These are phyloP conservation scores for Phortica variegata DNA, from an alignment of 1,140 invertebrate genomes.

Conservation along the genomic window DNA sequence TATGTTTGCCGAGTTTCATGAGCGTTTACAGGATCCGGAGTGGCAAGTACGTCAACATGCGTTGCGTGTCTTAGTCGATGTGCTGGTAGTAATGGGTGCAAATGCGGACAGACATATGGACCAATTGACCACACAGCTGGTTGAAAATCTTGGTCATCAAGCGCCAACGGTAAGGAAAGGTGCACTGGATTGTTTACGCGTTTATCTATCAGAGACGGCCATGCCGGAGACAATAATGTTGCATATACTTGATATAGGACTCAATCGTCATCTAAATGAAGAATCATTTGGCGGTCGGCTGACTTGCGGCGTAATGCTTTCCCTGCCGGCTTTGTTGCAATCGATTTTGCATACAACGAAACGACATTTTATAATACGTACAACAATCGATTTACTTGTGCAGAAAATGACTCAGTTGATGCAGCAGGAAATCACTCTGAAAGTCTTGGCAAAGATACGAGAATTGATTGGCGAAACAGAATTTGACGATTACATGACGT, in stretches of 20 bases:
- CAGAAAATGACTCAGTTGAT: constrained; percentile 67
- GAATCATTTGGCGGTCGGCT: constrained; percentile 65
- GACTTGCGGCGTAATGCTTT: constrained; percentile 67
- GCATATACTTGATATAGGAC: constrained; percentile 66
- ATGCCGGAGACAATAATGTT: constrained; percentile 63
- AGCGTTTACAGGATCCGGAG: constrained; percentile 73
- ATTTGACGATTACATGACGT: constrained; percentile 62
- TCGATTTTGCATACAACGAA: constrained; percentile 56
- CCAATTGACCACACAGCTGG: constrained; percentile 65
- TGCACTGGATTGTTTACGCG: constrained; percentile 68
- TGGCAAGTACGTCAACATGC: constrained; percentile 80
- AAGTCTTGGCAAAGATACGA: constrained; percentile 67
- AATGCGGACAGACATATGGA: constrained; percentile 65
- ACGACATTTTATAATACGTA: constrained; percentile 54
- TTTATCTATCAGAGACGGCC: constrained; percentile 66
- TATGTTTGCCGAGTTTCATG: constrained; percentile 69
- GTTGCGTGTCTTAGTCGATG: constrained; percentile 70
- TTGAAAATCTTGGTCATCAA: constrained; percentile 72
- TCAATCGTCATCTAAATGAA: constrained; percentile 61
- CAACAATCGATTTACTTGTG: constrained; percentile 63
- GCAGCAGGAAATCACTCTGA: constrained; percentile 69
- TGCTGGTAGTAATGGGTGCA: constrained; percentile 68
- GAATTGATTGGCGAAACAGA: constrained; percentile 65
- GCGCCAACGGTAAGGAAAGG: constrained; percentile 76
- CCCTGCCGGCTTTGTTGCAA: constrained; percentile 66